These are phyloP conservation scores for Anguilla pacifica DNA, from an alignment of 2,797 vertebrate species.

Conservation along the genomic window DNA sequence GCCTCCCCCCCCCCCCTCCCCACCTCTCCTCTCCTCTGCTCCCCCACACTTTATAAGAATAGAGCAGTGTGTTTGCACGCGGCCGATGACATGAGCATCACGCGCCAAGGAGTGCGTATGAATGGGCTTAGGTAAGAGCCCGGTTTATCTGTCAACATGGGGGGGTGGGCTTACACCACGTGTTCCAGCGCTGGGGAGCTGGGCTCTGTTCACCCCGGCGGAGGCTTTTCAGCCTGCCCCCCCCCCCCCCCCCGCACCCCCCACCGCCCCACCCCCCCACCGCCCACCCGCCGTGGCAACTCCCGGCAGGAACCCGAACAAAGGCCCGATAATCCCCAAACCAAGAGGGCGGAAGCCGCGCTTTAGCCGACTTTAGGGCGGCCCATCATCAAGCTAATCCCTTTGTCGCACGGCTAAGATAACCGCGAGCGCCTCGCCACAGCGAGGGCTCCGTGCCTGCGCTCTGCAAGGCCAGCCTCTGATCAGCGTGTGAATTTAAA, in stretches of 20 bases:
- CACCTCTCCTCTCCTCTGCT: not conserved
- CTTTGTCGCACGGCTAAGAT: slow-evolving; percentile 31
- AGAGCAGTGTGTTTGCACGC: not conserved
- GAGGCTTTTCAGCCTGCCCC: not conserved
- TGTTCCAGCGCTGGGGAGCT: not conserved
- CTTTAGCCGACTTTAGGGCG: slow-evolving; percentile 22
- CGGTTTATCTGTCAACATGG: slow-evolving; percentile 10
- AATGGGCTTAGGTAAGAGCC: not conserved
- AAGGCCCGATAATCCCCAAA: slow-evolving; percentile 24
- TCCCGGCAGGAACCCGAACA: slow-evolving; percentile 9
- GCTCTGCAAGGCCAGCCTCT: slow-evolving; percentile 8
- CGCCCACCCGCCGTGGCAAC: not conserved
- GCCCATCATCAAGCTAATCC: slow-evolving; percentile 15
- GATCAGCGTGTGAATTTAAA: slow-evolving; percentile 24
- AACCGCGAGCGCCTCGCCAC: slow-evolving; percentile 24
- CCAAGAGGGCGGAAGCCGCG: not conserved
- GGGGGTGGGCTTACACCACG: not conserved
- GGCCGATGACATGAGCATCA: not conserved
- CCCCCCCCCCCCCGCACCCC: too few species aligned
- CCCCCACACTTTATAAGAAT: not conserved
- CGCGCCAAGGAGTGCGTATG: not conserved
- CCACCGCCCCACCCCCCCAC: too few species aligned
- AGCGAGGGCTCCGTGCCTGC: not conserved
- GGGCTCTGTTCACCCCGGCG: not conserved
- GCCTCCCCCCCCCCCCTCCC: not conserved